Evolutionary conservation across 2,888 invertebrate species (phyloP).

Genomic region (Drosophila ochracea): DNA sequence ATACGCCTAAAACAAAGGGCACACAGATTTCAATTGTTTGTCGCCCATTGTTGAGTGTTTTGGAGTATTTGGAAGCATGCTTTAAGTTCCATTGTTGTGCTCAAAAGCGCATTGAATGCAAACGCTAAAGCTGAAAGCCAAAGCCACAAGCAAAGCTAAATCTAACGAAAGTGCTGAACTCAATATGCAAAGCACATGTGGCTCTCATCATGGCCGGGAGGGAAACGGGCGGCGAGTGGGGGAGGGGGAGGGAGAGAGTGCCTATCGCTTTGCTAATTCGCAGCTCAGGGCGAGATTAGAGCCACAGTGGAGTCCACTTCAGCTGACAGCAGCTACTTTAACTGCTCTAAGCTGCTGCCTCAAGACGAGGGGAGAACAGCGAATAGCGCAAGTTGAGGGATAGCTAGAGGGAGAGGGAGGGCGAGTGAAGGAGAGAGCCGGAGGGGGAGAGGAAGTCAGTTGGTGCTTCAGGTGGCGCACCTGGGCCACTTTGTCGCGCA

Average conservation of each 20-base stretch:
- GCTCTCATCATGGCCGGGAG: neutral
- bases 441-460: conserved; percentile 4
- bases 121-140: conserved; percentile 20
- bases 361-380: neutral
- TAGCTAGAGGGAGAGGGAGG: neutral
- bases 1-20: conserved; percentile 75
- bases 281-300: conserved; percentile 13
- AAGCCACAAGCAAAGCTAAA: conserved; percentile 16
- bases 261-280: conserved; percentile 50
- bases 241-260: neutral
- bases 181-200: conserved; percentile 32
- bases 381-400: neutral
- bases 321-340: conserved; percentile 51
- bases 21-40: conserved; percentile 80
- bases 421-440: neutral
- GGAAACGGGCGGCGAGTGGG: neutral
- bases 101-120: conserved; percentile 64
- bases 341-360: conserved; percentile 29
- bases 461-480: conserved; percentile 46
- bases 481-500: conserved; percentile 57
- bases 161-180: conserved; percentile 15
- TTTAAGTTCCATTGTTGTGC: conserved; percentile 74
- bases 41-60: conserved; percentile 69
- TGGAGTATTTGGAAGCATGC: conserved; percentile 72
- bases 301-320: conserved; percentile 31